These are phyloP conservation scores for Progne subis DNA, from an alignment of 2,113 vertebrate genomes.

Conservation along the genomic window DNA sequence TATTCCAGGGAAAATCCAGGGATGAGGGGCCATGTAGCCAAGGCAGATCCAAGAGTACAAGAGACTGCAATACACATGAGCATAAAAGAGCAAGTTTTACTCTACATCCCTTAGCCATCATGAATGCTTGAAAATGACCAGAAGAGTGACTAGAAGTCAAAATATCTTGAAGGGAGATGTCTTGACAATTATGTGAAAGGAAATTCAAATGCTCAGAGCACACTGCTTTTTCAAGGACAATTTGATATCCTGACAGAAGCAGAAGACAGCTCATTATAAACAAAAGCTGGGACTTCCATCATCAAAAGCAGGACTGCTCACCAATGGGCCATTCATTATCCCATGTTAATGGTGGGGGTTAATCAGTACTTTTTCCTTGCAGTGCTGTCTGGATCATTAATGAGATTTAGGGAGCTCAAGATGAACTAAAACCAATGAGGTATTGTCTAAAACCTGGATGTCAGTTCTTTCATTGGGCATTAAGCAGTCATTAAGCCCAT, in stretches of 20 bases:
- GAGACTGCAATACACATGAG: accelerated
- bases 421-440: background rate
- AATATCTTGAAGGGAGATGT: too few relatives aligned
- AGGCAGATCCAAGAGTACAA: background rate
- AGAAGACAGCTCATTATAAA: background rate
- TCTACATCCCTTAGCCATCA: background rate
- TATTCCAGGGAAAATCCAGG: background rate
- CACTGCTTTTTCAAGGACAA: too few relatives aligned
- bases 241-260: too few relatives aligned
- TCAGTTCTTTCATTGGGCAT: background rate
- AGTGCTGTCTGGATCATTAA: background rate
- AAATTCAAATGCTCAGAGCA: too few relatives aligned
- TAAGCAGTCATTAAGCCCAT: background rate
- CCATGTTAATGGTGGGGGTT: background rate
- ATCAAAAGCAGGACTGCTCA: background rate
- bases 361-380: background rate
- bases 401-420: background rate
- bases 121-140: too few relatives aligned
- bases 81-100: background rate
- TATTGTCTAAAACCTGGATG: background rate
- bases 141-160: too few relatives aligned
- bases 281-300: background rate
- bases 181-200: too few relatives aligned
- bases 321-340: background rate
- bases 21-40: background rate